Evolutionary conservation across 2,888 invertebrate genomes (phyloP), one percentile per base, ranked within the genome.

Genomic region (Hemicrepidius hirtus): DNA sequence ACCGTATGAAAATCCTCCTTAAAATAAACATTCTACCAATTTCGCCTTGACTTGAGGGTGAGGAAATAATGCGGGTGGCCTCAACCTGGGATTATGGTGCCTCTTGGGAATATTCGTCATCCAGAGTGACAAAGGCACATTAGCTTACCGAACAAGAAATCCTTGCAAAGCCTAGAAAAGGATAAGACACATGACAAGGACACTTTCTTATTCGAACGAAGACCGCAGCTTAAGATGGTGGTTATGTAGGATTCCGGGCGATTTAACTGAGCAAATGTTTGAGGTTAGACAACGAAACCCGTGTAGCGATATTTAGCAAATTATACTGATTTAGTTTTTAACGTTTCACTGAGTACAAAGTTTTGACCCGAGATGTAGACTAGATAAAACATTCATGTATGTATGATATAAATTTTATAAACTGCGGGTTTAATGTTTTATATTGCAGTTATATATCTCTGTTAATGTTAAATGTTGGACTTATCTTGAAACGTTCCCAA

Each of bases 241-340:
- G 79, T 78, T 74, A 72, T 80, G 78, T 79, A 70, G 78, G 79
- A 77, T 79, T 79, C 78, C 74, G 74, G 73, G 73, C 74, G 79
- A 79, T 75, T 78, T 78, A 74, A 75, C 75, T 77, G 71, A 74
- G 78, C 69, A 73, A 76, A 79, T 78, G 78, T 78, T 79, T 77
- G 78, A 75, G 79, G 80, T 80, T 77, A 73, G 62, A 72, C 70
- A 76, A 74, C 63, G 44, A 63, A 69, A 63, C 63, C 32, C 28
- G 44, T 57, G 57, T 57, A 57, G 57, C 35, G 57, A 57, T 57
- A 57, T 57, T 57, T 57, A 57, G 37, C 57, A 57, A 57, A 57
- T 57, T 57, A 57, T 37, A 37, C 28, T 6, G 37, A 18, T 37
- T 18, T 16, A 35, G 28, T 32, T 57, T 57, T 57, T 57, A 57